Conservation (phyloP, 2,797 vertebrate species). For the Rhabdophis nuchalis region DNA sequence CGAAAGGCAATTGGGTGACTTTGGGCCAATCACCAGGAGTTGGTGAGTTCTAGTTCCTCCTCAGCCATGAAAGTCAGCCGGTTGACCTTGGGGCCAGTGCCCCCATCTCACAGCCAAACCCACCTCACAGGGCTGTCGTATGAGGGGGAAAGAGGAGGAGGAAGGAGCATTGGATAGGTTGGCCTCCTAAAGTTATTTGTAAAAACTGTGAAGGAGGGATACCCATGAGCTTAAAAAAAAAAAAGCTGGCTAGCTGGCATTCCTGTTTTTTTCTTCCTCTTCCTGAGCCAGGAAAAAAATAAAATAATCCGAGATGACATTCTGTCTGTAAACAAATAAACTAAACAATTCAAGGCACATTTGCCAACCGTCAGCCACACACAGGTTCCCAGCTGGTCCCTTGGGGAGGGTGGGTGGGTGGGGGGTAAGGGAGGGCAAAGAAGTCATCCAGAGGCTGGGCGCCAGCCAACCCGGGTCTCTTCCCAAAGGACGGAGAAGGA, state of each 20-base stretch:
- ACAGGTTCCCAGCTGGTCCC: not conserved
- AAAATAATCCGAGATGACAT: not conserved
- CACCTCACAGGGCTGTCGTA: not conserved
- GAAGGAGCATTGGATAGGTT: not conserved
- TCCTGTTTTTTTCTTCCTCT: not conserved
- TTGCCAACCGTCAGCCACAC: not conserved
- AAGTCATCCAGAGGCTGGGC: not conserved
- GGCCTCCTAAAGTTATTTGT: not conserved
- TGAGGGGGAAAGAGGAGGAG: not conserved
- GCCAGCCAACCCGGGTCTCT: not conserved
- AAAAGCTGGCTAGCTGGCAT: not conserved
- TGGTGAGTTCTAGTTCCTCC: not conserved
- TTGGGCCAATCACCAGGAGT: not conserved
- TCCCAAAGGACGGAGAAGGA: no score
- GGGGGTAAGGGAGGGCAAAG: rapidly evolving
- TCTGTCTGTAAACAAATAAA: not conserved
- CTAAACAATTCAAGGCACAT: not conserved
- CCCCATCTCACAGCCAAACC: not conserved
- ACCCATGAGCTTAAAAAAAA: not conserved
- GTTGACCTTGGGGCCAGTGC: not conserved
- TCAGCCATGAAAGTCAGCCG: not conserved
- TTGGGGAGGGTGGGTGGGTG: not conserved
- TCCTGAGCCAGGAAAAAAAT: not conserved
- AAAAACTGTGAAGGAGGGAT: not conserved
- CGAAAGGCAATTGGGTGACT: no score